Evolutionary conservation across 2,797 vertebrate species (phyloP).

Genomic region (Diplodus puntazzo): DNA sequence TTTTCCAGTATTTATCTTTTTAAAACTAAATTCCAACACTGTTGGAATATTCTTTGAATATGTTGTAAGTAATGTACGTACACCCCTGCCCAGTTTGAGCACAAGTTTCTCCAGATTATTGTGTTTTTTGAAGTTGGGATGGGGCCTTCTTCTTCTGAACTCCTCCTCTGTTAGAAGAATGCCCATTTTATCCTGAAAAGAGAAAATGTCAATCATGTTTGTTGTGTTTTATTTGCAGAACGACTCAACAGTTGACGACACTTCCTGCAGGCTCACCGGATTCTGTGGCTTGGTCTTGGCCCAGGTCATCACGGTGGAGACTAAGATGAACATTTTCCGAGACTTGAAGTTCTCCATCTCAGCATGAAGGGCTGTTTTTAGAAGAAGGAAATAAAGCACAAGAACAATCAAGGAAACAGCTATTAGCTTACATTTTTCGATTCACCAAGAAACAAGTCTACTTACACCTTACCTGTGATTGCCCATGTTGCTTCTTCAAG

Average conservation of each 20-base stretch:
- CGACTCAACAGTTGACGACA: neutral
- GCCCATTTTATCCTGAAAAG: constrained; percentile 86
- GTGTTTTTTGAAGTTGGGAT: constrained; percentile 88
- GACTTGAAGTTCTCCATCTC: constrained; percentile 84
- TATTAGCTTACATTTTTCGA: too few species aligned
- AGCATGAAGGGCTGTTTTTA: constrained; percentile 84
- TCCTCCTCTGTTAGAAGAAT: constrained; percentile 88
- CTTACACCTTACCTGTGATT: constrained; percentile 60
- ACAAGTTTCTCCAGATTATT: constrained; percentile 90
- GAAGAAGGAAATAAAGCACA: neutral
- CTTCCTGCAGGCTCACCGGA: constrained; percentile 83
- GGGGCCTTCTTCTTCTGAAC: constrained; percentile 88
- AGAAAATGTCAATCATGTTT: neutral
- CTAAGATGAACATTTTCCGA: constrained; percentile 91
- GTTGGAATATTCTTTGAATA: neutral
- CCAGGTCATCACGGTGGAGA: constrained; percentile 96
- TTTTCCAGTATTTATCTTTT: neutral
- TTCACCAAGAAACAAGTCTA: neutral
- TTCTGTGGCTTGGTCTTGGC: constrained; percentile 86
- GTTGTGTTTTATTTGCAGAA: constrained; percentile 3
- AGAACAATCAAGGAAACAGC: neutral
- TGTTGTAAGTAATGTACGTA: constrained; percentile 70
- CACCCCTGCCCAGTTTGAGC: constrained; percentile 88
- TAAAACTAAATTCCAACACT: neutral
- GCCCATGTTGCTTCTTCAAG: constrained; percentile 92